These are phyloP conservation scores for Sylvilagus floridanus DNA, from an alignment of 2,797 vertebrate species.

Conservation along the genomic window DNA sequence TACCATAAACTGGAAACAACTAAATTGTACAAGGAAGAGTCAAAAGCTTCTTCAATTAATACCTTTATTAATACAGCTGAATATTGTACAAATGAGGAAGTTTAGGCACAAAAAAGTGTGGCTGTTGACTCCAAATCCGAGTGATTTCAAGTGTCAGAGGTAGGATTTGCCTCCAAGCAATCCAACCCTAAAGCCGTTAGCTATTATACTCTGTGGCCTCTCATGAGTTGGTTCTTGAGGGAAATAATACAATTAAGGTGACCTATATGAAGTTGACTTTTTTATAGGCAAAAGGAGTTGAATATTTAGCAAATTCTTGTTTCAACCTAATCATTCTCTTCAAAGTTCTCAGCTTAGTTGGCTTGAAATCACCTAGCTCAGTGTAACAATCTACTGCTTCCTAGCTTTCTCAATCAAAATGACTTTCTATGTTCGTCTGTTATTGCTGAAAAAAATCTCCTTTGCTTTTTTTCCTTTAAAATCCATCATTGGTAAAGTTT, in stretches of 20 bases:
- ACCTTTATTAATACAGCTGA: not conserved
- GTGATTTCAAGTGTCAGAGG: not conserved
- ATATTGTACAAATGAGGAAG: not conserved
- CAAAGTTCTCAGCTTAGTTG: not conserved
- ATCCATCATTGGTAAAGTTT: not conserved
- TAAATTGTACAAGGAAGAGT: not conserved
- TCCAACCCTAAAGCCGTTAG: not conserved
- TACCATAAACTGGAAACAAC: not conserved
- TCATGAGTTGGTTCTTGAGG: not conserved
- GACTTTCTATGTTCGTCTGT: not conserved
- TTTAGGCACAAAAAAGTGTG: not conserved
- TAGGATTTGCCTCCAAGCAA: not conserved
- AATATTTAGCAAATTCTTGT: slow-evolving; percentile 9
- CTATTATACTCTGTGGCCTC: not conserved
- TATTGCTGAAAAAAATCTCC: not conserved
- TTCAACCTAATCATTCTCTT: not conserved
- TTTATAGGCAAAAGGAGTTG: slow-evolving; percentile 13
- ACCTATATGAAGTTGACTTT: not conserved
- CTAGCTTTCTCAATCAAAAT: not conserved
- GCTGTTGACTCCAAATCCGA: not conserved
- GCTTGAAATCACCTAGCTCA: slow-evolving; percentile 5
- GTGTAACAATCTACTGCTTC: not conserved
- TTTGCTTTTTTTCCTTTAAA: not conserved
- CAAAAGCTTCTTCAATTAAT: not conserved
- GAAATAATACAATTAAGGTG: not conserved